Evolutionary conservation across 2,113 vertebrate genomes (phyloP).

Genomic region (Tachysurus fulvidraco): DNA sequence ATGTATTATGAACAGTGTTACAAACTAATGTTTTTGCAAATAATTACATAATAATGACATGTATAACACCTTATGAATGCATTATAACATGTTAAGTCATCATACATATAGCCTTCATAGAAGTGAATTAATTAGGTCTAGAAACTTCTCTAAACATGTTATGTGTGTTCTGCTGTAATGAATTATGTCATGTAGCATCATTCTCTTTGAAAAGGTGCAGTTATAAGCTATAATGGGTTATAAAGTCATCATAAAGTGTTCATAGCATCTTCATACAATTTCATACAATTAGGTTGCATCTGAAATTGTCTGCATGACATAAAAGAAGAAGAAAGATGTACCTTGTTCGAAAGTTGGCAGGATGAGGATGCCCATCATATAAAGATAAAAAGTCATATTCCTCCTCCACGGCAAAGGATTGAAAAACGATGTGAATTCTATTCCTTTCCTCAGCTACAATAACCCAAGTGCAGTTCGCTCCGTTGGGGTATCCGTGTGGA

Average conservation of each 20-base stretch:
- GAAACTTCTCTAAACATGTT: neutral
- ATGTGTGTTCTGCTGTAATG: neutral
- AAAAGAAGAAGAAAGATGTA: constrained; percentile 63
- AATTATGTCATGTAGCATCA: neutral
- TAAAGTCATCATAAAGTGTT: neutral
- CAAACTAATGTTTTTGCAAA: neutral
- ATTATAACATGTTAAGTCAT: neutral
- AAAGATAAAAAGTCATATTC: constrained; percentile 99
- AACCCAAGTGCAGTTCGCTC: constrained; percentile 98
- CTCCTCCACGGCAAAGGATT: constrained; percentile 98
- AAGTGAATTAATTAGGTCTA: neutral
- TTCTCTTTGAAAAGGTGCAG: neutral
- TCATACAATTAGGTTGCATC: neutral
- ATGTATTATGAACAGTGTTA: neutral
- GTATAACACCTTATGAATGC: neutral
- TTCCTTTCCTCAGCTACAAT: constrained; percentile 93
- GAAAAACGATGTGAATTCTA: constrained; percentile 98
- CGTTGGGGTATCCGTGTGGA: constrained; percentile 98
- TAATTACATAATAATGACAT: neutral
- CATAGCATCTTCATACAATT: neutral
- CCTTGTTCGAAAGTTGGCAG: constrained; percentile 95
- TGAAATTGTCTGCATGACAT: neutral
- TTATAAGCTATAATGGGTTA: neutral
- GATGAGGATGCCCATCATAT: constrained; percentile 95
- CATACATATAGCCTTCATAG: neutral